phyloP scores from a whole-genome alignment of 2,797 vertebrate species.

The Cuculus canorus region DNA sequence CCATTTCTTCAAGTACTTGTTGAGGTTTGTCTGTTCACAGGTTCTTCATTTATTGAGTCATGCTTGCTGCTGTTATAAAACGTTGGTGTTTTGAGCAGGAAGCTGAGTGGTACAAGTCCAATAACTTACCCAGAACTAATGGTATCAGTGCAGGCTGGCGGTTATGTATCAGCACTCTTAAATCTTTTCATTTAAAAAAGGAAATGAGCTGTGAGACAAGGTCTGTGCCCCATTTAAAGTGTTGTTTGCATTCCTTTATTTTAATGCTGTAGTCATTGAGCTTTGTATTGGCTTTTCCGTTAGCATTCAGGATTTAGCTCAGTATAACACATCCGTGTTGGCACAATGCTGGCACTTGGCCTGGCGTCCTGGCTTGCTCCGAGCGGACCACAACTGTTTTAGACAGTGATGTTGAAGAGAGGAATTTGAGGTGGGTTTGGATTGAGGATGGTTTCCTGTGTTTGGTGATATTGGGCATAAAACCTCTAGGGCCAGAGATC shows the following conservation, averaged over 20 bases:
- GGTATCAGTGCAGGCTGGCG: fast-evolving
- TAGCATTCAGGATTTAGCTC: background rate
- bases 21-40: background rate
- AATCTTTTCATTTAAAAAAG: background rate
- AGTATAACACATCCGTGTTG: background rate
- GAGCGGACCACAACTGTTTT: too few species aligned
- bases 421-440: background rate
- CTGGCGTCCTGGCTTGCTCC: background rate
- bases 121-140: background rate
- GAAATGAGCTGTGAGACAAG: background rate
- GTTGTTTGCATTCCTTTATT: background rate
- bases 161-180: background rate
- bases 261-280: background rate
- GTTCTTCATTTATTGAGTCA: fast-evolving
- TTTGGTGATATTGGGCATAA: background rate
- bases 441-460: background rate
- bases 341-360: fast-evolving
- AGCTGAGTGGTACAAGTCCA: background rate
- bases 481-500: background rate
- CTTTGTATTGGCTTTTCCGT: background rate
- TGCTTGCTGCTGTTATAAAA: background rate
- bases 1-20: background rate
- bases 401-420: background rate
- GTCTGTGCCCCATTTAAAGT: background rate
- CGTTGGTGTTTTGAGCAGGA: background rate